A percentile compares a stretch with the other conserved stretches of the same genome.
Evolutionary conservation across 2,797 vertebrate genomes (phyloP).

Genomic region (Balearica regulorum): DNA sequence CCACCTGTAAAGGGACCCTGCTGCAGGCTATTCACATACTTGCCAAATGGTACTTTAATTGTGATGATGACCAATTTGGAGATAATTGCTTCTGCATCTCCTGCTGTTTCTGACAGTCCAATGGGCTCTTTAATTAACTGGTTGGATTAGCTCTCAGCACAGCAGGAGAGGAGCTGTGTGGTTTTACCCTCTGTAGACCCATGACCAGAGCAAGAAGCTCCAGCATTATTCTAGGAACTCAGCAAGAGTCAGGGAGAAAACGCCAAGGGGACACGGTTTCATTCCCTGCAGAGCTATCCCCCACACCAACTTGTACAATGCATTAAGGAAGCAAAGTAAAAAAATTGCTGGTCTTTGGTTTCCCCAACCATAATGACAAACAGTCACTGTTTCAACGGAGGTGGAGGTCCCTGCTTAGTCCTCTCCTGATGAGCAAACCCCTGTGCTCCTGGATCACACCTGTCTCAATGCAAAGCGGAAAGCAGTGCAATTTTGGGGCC

Average conservation of each 20-base stretch:
- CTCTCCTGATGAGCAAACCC: neutral
- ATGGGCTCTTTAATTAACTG: conserved; percentile 29
- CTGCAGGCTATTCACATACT: neutral
- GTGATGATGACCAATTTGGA: conserved; percentile 17
- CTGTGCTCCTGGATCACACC: accelerated
- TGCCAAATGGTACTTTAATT: conserved; percentile 19
- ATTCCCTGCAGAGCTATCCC: neutral
- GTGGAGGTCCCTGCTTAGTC: neutral
- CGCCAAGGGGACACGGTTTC: neutral
- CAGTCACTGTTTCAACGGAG: neutral
- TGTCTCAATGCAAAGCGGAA: neutral
- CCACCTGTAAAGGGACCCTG: neutral
- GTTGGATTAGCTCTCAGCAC: neutral
- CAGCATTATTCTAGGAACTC: neutral
- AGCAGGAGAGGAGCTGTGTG: neutral
- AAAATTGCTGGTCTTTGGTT: neutral
- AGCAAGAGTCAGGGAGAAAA: neutral
- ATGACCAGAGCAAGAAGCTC: neutral
- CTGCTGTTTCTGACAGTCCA: conserved; percentile 18
- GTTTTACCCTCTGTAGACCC: neutral
- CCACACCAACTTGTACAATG: neutral
- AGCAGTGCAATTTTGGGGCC: neutral
- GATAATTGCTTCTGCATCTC: conserved; percentile 21
- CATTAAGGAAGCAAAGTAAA: neutral
- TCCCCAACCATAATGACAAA: neutral